A percentile compares a stretch with the other conserved stretches of the same genome.
These are phyloP conservation scores for Andrena bicolor DNA, from an alignment of 2,888 invertebrate species.

Conservation along the genomic window DNA sequence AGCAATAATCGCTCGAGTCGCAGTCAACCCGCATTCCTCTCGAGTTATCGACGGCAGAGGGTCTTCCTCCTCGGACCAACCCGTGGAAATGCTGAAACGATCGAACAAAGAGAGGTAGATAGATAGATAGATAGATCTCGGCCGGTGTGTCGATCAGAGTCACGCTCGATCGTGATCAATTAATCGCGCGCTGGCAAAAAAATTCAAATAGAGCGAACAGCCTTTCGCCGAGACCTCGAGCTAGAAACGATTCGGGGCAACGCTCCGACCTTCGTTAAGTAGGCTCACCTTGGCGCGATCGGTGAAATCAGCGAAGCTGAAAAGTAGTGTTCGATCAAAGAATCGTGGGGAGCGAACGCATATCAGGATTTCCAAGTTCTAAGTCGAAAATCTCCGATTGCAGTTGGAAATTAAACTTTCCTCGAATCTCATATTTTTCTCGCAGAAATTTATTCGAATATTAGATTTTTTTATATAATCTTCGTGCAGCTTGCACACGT, in stretches of 20 bases:
- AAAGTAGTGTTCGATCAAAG: slow-evolving; percentile 18
- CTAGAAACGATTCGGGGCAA: slow-evolving; percentile 50
- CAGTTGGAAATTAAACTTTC: too few relatives aligned
- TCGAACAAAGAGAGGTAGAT: slow-evolving; percentile 1
- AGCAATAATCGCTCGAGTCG: slow-evolving; percentile 62
- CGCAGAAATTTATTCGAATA: too few relatives aligned
- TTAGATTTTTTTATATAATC: too few relatives aligned
- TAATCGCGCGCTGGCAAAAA: slow-evolving; percentile 39
- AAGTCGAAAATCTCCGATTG: too few relatives aligned
- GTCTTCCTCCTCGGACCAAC: neutral
- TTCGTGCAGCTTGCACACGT: too few relatives aligned
- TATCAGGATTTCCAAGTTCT: too few relatives aligned
- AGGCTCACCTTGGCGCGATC: slow-evolving; percentile 51
- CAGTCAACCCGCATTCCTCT: slow-evolving; percentile 59
- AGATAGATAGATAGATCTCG: slow-evolving; percentile 18
- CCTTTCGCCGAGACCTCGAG: slow-evolving; percentile 57
- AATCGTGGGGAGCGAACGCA: neutral
- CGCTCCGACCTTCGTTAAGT: slow-evolving; percentile 57
- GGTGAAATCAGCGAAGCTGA: slow-evolving; percentile 54
- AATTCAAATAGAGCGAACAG: slow-evolving; percentile 48
- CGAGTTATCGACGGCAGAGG: slow-evolving; percentile 45
- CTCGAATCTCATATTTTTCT: too few relatives aligned
- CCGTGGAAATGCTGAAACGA: neutral
- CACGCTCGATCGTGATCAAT: slow-evolving; percentile 51
- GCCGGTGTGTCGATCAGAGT: slow-evolving; percentile 22